Evolutionary conservation across 2,888 invertebrate genomes (phyloP).

Genomic region (Sphaerophoria rueppellii): DNA sequence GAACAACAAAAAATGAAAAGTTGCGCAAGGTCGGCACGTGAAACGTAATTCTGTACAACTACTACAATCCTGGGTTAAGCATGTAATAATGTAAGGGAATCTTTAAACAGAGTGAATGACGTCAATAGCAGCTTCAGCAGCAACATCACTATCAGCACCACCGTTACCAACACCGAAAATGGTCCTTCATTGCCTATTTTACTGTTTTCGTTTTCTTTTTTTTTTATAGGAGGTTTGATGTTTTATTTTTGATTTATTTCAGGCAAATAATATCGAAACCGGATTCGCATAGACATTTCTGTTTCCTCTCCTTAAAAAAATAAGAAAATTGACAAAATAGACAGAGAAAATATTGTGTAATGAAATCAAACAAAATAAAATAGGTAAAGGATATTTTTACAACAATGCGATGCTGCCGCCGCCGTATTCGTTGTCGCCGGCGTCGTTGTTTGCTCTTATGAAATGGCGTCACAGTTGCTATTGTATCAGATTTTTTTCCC

Average conservation of each 20-base stretch:
- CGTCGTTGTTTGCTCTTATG: neutral
- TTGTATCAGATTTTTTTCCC: conserved; percentile 11
- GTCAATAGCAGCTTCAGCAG: conserved; percentile 35
- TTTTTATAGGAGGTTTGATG: neutral
- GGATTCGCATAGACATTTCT: conserved; percentile 14
- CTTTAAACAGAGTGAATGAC: conserved; percentile 47
- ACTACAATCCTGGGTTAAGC: conserved; percentile 58
- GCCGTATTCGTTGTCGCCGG: neutral
- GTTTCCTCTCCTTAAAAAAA: neutral
- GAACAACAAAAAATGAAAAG: conserved; percentile 6
- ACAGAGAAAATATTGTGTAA: conserved; percentile 32
- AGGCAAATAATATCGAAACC: conserved; percentile 13
- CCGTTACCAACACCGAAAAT: conserved; percentile 4
- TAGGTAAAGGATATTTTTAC: neutral
- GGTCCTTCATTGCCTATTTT: conserved; percentile 32
- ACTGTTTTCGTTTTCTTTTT: conserved; percentile 8
- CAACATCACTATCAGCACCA: no score
- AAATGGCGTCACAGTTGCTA: conserved; percentile 15
- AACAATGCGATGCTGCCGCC: neutral
- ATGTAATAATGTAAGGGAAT: conserved; percentile 50
- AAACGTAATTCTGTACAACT: conserved; percentile 46
- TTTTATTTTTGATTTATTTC: conserved; percentile 19
- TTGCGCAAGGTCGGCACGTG: conserved; percentile 68
- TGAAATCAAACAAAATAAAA: conserved; percentile 40
- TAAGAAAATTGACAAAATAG: neutral